phyloP scores from a whole-genome alignment of 2,888 invertebrate species.

The Lepidochrysops patricia region DNA sequence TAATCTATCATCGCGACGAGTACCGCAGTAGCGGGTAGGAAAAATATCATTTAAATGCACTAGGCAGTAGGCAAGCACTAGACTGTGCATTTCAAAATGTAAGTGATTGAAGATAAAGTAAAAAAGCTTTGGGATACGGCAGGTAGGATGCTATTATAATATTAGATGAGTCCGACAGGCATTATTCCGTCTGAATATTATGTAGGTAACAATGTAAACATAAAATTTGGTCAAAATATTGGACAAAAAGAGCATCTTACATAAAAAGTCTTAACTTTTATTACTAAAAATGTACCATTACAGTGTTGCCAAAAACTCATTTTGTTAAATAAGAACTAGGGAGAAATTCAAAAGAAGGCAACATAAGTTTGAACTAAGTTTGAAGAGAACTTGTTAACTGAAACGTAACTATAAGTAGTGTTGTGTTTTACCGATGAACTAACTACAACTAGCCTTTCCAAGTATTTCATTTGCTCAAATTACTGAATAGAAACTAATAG shows the following conservation, averaged over 20 bases:
- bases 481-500: too few relatives aligned
- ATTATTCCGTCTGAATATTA: too few relatives aligned
- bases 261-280: too few relatives aligned
- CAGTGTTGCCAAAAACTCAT: not conserved
- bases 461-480: not conserved
- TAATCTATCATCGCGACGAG: not conserved
- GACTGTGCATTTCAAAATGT: not conserved
- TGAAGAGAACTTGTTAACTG: not conserved
- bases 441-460: not conserved
- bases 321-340: not conserved
- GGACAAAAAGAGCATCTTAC: too few relatives aligned
- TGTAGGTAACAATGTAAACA: too few relatives aligned
- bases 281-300: not conserved
- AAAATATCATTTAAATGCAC: not conserved
- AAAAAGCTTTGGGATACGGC: not conserved
- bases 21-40: not conserved
- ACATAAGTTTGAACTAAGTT: not conserved
- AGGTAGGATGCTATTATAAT: too few relatives aligned
- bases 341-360: not conserved
- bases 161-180: too few relatives aligned
- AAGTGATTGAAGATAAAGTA: not conserved
- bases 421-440: not conserved
- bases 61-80: not conserved
- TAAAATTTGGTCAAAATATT: too few relatives aligned
- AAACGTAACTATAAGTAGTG: not conserved